These are phyloP conservation scores for Chrysomela aeneicollis DNA, from an alignment of 2,888 invertebrate species.

Conservation along the genomic window DNA sequence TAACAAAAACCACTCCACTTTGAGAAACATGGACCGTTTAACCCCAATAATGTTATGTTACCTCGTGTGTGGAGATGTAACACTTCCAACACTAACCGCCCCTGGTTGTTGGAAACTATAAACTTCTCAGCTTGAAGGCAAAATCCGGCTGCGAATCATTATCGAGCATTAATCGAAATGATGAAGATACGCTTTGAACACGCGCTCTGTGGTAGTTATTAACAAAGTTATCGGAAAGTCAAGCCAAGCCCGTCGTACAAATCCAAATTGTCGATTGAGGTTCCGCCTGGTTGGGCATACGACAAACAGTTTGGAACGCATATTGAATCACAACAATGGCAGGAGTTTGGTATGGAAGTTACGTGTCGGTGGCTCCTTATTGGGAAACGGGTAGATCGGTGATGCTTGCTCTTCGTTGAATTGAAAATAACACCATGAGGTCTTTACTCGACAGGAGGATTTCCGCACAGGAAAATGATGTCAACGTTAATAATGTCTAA, in stretches of 20 bases:
- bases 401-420: background rate
- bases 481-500: too few relatives aligned
- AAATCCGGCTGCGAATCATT: background rate
- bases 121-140: background rate
- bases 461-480: too few relatives aligned
- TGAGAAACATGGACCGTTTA: too few relatives aligned
- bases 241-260: conserved; percentile 13
- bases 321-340: conserved; percentile 17
- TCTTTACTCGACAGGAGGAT: too few relatives aligned
- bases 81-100: background rate
- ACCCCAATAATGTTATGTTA: too few relatives aligned
- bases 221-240: conserved; percentile 13
- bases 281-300: background rate
- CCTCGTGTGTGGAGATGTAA: too few relatives aligned
- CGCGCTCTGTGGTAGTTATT: background rate
- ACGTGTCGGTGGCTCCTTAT: background rate
- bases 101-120: background rate
- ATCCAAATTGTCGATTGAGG: conserved; percentile 16
- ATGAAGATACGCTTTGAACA: conserved; percentile 6
- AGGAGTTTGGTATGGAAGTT: background rate
- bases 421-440: background rate
- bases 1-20: too few relatives aligned
- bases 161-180: conserved; percentile 10
- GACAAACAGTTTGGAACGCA: conserved; percentile 10
- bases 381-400: background rate